Conservation (phyloP, 2,888 invertebrate genomes). For the Caenorhabditis sinica region DNA sequence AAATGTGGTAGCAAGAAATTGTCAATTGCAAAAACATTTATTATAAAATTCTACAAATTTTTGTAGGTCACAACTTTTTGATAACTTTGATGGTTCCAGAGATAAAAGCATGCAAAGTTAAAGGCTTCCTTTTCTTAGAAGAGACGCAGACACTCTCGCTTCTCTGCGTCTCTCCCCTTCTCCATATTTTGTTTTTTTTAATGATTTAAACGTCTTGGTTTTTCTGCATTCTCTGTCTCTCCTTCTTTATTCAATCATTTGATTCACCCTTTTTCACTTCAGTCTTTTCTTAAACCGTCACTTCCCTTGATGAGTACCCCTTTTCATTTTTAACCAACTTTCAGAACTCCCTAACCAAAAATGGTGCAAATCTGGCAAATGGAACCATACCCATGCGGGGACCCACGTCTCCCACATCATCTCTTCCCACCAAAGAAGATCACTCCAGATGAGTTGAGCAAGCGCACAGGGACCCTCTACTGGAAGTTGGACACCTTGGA, state of each 20-base stretch:
- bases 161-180: background rate
- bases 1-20: too few relatives aligned
- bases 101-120: background rate
- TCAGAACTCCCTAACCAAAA: conserved; percentile 27
- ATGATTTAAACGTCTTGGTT: too few relatives aligned
- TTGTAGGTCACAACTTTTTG: too few relatives aligned
- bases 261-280: too few relatives aligned
- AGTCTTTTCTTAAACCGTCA: background rate
- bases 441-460: conserved; percentile 87
- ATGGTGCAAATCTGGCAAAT: conserved; percentile 96
- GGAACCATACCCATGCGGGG: conserved; percentile 87
- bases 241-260: background rate
- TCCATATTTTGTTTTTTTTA: conserved; percentile 7
- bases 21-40: too few relatives aligned
- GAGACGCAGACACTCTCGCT: background rate
- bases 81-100: background rate
- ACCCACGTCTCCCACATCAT: conserved; percentile 92
- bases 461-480: conserved; percentile 91
- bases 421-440: conserved; percentile 89
- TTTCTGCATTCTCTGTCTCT: conserved; percentile 6
- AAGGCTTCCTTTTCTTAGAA: too few relatives aligned
- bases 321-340: background rate
- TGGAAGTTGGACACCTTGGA: conserved; percentile 86
- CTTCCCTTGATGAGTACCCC: background rate
- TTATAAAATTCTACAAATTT: too few relatives aligned